Percentiles rank a stretch among this genome's conserved stretches.
phyloP scores from a whole-genome alignment of 2,113 vertebrate species.

The Misgurnus mizolepis region DNA sequence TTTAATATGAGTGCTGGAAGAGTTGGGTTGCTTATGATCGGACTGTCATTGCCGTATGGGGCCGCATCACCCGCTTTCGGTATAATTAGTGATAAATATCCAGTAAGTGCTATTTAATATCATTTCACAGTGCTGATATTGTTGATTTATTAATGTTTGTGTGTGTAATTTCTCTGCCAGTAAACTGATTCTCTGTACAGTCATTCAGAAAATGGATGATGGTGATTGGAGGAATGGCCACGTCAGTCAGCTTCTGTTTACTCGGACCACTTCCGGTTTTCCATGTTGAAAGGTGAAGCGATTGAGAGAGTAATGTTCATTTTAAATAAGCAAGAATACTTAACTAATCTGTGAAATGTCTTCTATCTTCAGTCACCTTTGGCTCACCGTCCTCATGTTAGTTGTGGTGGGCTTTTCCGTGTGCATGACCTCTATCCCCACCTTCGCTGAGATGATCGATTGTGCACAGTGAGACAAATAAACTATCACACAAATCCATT shows the following conservation, averaged over 20 bases:
- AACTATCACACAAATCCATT: background rate
- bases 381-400: constrained; percentile 85
- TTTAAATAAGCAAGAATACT: too few relatives aligned
- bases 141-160: background rate
- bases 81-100: constrained; percentile 84
- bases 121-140: background rate
- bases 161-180: too few relatives aligned
- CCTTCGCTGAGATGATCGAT: constrained; percentile 87
- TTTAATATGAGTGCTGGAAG: constrained; percentile 83
- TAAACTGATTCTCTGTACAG: constrained; percentile 54
- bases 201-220: constrained; percentile 80
- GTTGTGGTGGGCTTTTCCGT: constrained; percentile 85
- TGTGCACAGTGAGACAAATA: constrained; percentile 85
- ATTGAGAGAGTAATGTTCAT: background rate
- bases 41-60: constrained; percentile 82
- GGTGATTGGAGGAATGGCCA: constrained; percentile 75
- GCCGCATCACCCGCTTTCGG: constrained; percentile 87
- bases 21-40: constrained; percentile 90
- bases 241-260: constrained; percentile 79
- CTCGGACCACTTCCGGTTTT: constrained; percentile 87
- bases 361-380: constrained; percentile 80
- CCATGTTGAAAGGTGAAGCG: constrained; percentile 79
- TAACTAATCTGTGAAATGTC: background rate
- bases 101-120: constrained; percentile 75
- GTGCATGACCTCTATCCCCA: constrained; percentile 84